Conservation (phyloP, 2,113 vertebrate species). For the Artemisiospiza belli region DNA sequence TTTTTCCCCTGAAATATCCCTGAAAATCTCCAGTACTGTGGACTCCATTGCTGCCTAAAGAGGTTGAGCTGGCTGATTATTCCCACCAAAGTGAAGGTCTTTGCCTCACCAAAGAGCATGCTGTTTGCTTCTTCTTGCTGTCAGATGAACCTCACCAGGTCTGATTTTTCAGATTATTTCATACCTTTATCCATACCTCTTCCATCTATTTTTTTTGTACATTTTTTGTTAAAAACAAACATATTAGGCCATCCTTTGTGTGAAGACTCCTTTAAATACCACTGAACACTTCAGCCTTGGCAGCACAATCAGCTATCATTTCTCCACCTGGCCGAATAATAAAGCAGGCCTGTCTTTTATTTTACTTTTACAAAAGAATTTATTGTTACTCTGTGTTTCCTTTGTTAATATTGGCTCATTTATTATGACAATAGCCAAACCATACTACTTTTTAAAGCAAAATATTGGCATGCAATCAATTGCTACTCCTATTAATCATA, state of each 20-base stretch:
- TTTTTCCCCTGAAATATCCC: neutral
- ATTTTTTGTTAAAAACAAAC: neutral
- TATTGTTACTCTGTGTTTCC: neutral
- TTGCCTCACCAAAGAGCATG: neutral
- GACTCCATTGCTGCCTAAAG: neutral
- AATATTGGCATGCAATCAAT: neutral
- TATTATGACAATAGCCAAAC: neutral
- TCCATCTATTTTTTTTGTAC: neutral
- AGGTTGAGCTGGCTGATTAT: neutral
- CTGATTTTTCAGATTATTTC: neutral
- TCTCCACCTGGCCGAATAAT: neutral
- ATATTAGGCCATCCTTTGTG: neutral
- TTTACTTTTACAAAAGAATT: neutral
- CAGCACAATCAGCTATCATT: neutral
- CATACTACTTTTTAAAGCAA: neutral
- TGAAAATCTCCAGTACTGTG: neutral
- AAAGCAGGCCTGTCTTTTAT: neutral
- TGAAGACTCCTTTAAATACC: neutral
- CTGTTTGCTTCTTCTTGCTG: neutral
- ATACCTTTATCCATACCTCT: neutral
- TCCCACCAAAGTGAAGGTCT: neutral
- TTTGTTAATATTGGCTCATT: neutral
- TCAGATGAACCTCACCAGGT: neutral
- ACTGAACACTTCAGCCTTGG: neutral
- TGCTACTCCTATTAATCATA: neutral